Conservation (phyloP, 1,140 invertebrate species). For the Dinothrombium tinctorium region DNA sequence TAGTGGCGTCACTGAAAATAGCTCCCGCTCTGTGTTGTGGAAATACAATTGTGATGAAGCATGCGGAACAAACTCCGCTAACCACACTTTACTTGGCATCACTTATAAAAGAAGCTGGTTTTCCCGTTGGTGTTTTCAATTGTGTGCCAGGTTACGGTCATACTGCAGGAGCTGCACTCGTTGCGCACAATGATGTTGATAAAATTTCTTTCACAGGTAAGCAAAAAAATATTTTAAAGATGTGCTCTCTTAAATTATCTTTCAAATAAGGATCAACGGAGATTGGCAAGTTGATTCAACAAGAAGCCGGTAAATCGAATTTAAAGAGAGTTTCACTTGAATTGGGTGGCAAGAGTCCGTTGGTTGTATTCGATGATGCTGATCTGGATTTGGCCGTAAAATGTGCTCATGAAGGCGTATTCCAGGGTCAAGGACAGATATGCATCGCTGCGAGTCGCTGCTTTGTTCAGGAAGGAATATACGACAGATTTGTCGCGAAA, state of each 20-base stretch:
- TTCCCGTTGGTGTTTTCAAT: conserved; percentile 15
- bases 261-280: conserved; percentile 19
- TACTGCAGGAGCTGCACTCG: conserved; percentile 11
- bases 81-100: conserved; percentile 27
- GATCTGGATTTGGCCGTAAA: conserved; percentile 53
- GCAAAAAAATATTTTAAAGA: too few species aligned
- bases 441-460: conserved; percentile 75
- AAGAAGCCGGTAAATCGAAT: conserved; percentile 44
- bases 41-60: conserved; percentile 30
- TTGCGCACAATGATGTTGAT: conserved; percentile 26
- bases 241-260: not conserved
- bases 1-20: conserved; percentile 13
- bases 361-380: conserved; percentile 57
- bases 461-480: conserved; percentile 56
- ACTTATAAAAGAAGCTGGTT: conserved; percentile 16
- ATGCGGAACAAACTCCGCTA: conserved; percentile 30
- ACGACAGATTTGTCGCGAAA: conserved; percentile 59
- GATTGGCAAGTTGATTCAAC: conserved; percentile 47
- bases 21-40: conserved; percentile 28
- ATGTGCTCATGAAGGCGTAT: conserved; percentile 48
- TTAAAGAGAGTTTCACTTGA: conserved; percentile 65
- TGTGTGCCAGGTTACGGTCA: conserved; percentile 6
- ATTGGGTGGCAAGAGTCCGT: conserved; percentile 66
- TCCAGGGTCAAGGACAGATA: conserved; percentile 66
- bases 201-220: conserved; percentile 77